Evolutionary conservation across 2,797 vertebrate genomes (phyloP), one percentile per base, ranked within the genome.

Genomic region (Lepidocolaptes lacrymiger): DNA sequence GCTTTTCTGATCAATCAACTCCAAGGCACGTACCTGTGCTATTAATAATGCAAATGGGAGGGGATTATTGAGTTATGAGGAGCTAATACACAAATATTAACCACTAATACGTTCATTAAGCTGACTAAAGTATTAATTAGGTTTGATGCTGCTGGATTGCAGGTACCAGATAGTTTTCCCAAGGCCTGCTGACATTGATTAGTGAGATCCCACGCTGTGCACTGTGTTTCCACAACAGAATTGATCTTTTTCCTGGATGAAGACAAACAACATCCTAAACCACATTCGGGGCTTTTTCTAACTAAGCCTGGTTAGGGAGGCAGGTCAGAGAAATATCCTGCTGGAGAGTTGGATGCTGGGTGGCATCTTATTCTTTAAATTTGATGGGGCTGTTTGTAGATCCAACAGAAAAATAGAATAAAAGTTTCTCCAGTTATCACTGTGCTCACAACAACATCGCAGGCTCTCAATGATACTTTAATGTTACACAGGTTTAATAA

Each of bases 71-170:
- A 86, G 67, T 91, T 96, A 92, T 67, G 85, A 93, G 94, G 90
- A 92, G 91, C 83, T 96, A 94, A 85, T 26, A 82, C 75, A 80
- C 92, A 95, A 95, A 93, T 94, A 94, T 88, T 85, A 96, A 69
- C 92, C 93, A 91, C 95, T 95, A 95, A 91, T 77, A 84, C 61
- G n/a, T 92, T 92, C 93, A 93, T 97, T 97, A 95, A 75, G 87
- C 83, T 46, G 82, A 94, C 83, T 93, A 79, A 96, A 92, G 64
- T 90, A 96, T 97, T 97, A 96, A 97, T 97, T 94, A 93, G 89
- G 69, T 94, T 30, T 85, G 94, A 87, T 96, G 85, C 78, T 92
- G 73, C 82, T 92, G 93, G 75, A 95, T 95, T 96, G 94, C 84
- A 86, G 93, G 90, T 82, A 97, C 59, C 87, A 91, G 96, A 88